Conservation (phyloP, 2,797 vertebrate species). For the Pseudotriccus pelzelni region DNA sequence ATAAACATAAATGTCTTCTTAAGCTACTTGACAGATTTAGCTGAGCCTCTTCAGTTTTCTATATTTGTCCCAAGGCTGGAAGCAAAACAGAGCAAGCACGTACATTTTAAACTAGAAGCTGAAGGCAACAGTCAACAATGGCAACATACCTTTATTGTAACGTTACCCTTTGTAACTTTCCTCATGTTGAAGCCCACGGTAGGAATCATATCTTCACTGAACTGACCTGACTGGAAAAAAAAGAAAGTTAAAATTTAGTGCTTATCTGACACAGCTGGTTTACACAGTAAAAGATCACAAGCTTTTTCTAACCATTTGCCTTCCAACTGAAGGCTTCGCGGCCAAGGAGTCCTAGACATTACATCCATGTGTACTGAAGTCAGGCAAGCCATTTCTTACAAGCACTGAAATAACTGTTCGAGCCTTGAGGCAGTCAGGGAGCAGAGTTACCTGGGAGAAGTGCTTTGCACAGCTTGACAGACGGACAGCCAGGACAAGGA, state of each 20-base stretch:
- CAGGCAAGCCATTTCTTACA: background rate
- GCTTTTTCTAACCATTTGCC: background rate
- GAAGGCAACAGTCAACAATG: background rate
- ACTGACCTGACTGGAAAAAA: slow-evolving; percentile 90
- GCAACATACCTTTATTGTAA: slow-evolving; percentile 94
- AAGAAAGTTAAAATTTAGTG: background rate
- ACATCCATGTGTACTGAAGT: background rate
- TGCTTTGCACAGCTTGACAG: background rate
- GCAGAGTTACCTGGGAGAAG: background rate
- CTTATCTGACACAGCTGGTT: background rate
- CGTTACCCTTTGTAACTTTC: slow-evolving; percentile 98
- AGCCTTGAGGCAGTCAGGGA: background rate
- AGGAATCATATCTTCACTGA: slow-evolving; percentile 99
- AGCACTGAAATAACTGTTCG: background rate
- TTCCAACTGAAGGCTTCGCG: background rate
- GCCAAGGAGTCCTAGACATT: background rate
- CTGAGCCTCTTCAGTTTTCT: slow-evolving; percentile 11
- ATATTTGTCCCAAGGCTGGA: background rate
- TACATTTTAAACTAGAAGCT: background rate
- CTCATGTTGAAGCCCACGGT: slow-evolving; percentile 99
- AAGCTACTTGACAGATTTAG: background rate
- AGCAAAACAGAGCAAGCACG: background rate
- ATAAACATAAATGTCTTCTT: background rate
- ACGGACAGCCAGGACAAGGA: background rate
- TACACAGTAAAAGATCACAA: background rate